phyloP scores from a whole-genome alignment of 2,888 invertebrate genomes.

The Apodemia zela region DNA sequence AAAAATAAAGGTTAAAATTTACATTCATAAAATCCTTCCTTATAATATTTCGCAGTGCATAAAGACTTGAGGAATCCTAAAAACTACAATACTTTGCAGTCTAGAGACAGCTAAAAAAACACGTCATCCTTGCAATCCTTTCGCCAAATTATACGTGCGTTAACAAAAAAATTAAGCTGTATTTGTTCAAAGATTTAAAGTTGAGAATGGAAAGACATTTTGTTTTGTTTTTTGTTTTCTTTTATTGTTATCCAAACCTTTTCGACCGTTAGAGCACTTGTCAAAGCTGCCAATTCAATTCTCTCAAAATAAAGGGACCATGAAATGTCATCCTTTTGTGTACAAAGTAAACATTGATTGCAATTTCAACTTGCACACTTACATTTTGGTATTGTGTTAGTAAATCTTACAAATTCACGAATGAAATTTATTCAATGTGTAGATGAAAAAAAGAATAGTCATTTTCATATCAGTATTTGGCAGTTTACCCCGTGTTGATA shows the following conservation, averaged over 20 bases:
- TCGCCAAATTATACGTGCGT: constrained; percentile 31
- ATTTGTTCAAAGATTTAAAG: constrained; percentile 35
- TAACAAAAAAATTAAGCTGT: constrained; percentile 25
- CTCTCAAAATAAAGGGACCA: constrained; percentile 1
- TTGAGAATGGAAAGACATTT: constrained; percentile 34
- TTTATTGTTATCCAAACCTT: constrained; percentile 57
- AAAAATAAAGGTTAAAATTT: too few relatives aligned
- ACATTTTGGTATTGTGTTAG: not conserved
- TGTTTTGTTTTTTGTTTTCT: constrained; percentile 29
- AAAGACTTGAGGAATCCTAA: not conserved
- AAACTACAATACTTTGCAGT: constrained; percentile 38
- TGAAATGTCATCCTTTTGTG: constrained; percentile 66
- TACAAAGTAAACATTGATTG: constrained; percentile 60
- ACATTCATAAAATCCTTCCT: not conserved
- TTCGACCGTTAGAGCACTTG: constrained; percentile 65
- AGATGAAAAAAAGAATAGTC: too few relatives aligned
- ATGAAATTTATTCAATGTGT: constrained; percentile 21
- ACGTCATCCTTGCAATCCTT: constrained; percentile 33
- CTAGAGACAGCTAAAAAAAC: constrained; percentile 62
- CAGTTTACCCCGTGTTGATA: too few relatives aligned
- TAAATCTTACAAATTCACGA: constrained; percentile 31
- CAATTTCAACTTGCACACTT: not conserved
- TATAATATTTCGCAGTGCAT: not conserved
- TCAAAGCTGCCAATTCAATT: constrained; percentile 64
- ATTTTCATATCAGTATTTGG: too few relatives aligned